Evolutionary conservation across 2,888 invertebrate species (phyloP).

Genomic region (Nephrotoma appendiculata): DNA sequence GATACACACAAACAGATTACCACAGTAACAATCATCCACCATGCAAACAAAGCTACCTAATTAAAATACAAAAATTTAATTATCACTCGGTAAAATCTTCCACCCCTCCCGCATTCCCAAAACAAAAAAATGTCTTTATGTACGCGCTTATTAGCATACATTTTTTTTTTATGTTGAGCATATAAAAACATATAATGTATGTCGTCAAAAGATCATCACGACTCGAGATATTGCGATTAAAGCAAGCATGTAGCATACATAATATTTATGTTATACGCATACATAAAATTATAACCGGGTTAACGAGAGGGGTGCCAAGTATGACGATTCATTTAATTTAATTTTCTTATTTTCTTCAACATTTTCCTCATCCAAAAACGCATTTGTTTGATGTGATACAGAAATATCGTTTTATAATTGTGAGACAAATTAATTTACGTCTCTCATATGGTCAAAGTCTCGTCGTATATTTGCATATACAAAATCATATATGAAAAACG

Average conservation of each 20-base stretch:
- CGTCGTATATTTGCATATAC: not conserved
- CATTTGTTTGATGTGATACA: not conserved
- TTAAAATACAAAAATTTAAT: not conserved
- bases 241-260: not conserved
- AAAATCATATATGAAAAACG: not conserved
- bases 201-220: not conserved
- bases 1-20: not conserved
- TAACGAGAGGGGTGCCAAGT: not conserved
- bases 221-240: not conserved
- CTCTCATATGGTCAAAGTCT: not conserved
- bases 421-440: not conserved
- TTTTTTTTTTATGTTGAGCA: not conserved
- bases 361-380: not conserved
- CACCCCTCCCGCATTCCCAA: not conserved
- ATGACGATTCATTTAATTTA: not conserved
- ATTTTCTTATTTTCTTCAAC: not conserved
- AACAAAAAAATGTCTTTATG: not conserved
- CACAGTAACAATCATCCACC: not conserved
- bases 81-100: not conserved
- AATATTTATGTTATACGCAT: not conserved
- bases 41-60: not conserved
- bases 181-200: not conserved
- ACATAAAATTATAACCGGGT: not conserved
- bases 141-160: not conserved
- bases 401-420: not conserved